Percentiles rank a stretch among this genome's conserved stretches.
These are phyloP conservation scores for Lithophane socia DNA, from an alignment of 2,888 invertebrate species.

Conservation along the genomic window DNA sequence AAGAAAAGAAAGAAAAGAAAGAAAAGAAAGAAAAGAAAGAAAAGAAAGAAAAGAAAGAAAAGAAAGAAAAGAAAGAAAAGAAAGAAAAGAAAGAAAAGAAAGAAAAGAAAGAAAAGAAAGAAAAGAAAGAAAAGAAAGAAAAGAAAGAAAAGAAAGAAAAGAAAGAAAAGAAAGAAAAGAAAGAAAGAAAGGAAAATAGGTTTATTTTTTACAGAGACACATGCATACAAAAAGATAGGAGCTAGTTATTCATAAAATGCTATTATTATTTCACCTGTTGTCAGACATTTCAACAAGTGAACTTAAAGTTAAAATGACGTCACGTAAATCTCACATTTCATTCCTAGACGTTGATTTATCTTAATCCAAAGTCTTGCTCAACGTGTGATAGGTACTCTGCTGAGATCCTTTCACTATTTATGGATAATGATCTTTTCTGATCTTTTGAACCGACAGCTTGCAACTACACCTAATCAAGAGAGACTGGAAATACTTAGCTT, in stretches of 20 bases:
- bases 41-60: no score
- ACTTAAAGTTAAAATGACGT: not conserved
- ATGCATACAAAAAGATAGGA: no score
- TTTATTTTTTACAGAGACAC: no score
- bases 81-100: no score
- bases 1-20: no score
- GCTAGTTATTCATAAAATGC: not conserved
- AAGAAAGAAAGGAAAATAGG: no score
- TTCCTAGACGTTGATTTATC: conserved; percentile 5
- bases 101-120: no score
- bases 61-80: no score
- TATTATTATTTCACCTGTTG: not conserved
- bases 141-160: no score
- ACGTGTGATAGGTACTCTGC: not conserved
- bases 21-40: no score
- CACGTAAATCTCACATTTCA: not conserved
- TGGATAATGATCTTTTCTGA: conserved; percentile 44
- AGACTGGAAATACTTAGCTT: conserved; percentile 6
- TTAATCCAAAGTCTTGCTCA: conserved; percentile 13
- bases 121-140: no score
- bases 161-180: no score
- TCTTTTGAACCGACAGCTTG: conserved; percentile 41
- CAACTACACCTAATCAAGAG: not conserved
- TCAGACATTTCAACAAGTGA: not conserved
- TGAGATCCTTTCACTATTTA: conserved; percentile 35